These are phyloP conservation scores for Sicus ferrugineus DNA, from an alignment of 2,888 invertebrate genomes.

Conservation along the genomic window DNA sequence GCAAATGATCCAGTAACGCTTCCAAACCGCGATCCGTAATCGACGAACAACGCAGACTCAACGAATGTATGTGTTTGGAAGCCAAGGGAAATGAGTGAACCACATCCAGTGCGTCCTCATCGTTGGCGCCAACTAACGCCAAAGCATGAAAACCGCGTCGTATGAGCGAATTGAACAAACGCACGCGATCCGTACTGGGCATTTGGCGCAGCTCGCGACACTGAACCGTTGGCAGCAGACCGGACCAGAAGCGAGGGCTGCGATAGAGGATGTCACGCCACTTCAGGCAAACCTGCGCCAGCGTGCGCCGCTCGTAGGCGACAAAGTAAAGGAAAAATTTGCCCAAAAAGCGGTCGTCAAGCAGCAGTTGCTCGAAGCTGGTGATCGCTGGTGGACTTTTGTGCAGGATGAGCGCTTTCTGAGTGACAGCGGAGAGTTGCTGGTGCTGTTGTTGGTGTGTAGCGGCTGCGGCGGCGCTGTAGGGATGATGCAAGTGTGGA, in stretches of 20 bases:
- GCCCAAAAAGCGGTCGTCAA: slow-evolving; percentile 85
- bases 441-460: slow-evolving; percentile 40
- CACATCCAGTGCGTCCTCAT: slow-evolving; percentile 88
- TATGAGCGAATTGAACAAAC: slow-evolving; percentile 82
- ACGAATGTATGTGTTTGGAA: slow-evolving; percentile 82
- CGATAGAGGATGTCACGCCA: slow-evolving; percentile 92
- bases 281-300: slow-evolving; percentile 84
- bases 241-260: slow-evolving; percentile 86
- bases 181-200: slow-evolving; percentile 67
- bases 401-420: slow-evolving; percentile 53
- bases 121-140: slow-evolving; percentile 83
- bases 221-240: slow-evolving; percentile 83
- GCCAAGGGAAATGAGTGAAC: slow-evolving; percentile 85
- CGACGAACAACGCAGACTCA: slow-evolving; percentile 87
- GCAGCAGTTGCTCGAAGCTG: slow-evolving; percentile 78
- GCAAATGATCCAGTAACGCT: slow-evolving; percentile 85
- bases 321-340: slow-evolving; percentile 86
- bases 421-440: slow-evolving; percentile 58
- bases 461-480: slow-evolving; percentile 43
- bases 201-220: slow-evolving; percentile 81
- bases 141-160: slow-evolving; percentile 86
- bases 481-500: slow-evolving; percentile 61
- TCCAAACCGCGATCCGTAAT: slow-evolving; percentile 91
- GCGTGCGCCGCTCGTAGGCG: slow-evolving; percentile 77
- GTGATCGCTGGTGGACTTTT: slow-evolving; percentile 69